Percentiles rank a stretch among this genome's conserved stretches.
These are phyloP conservation scores for Julus scanicus DNA, from an alignment of 2,888 invertebrate genomes.

Conservation along the genomic window DNA sequence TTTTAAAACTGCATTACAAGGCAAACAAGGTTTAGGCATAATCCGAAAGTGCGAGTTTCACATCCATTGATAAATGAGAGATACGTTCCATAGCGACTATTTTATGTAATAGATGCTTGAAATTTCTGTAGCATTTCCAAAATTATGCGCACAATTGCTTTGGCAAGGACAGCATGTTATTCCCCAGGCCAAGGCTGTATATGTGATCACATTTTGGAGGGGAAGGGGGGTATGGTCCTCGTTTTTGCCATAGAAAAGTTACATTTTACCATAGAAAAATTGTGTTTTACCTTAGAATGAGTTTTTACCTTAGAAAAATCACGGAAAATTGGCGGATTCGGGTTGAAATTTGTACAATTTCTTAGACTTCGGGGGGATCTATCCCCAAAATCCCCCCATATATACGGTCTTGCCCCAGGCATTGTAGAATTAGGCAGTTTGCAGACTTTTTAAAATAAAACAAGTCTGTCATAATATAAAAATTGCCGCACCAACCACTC, in stretches of 20 bases:
- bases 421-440: not conserved
- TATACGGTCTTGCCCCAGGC: not conserved
- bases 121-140: not conserved
- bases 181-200: too few species aligned
- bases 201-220: too few species aligned
- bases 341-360: too few species aligned
- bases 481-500: not conserved
- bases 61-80: not conserved
- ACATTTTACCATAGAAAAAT: too few species aligned
- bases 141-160: not conserved
- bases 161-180: not conserved
- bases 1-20: conserved; percentile 1
- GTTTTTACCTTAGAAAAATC: too few species aligned
- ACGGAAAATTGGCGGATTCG: too few species aligned
- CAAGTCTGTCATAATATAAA: not conserved
- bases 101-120: conserved; percentile 13
- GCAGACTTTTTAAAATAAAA: not conserved
- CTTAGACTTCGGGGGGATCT: too few species aligned
- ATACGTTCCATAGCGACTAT: not conserved
- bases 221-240: too few species aligned
- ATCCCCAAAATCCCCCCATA: too few species aligned
- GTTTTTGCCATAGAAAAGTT: too few species aligned
- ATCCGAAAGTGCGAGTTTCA: not conserved
- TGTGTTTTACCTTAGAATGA: too few species aligned
- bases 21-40: conserved; percentile 8